Percentiles rank a stretch among this genome's conserved stretches.
Evolutionary conservation across 2,113 vertebrate species (phyloP).

Genomic region (Leptobrachium ailaonicum): DNA sequence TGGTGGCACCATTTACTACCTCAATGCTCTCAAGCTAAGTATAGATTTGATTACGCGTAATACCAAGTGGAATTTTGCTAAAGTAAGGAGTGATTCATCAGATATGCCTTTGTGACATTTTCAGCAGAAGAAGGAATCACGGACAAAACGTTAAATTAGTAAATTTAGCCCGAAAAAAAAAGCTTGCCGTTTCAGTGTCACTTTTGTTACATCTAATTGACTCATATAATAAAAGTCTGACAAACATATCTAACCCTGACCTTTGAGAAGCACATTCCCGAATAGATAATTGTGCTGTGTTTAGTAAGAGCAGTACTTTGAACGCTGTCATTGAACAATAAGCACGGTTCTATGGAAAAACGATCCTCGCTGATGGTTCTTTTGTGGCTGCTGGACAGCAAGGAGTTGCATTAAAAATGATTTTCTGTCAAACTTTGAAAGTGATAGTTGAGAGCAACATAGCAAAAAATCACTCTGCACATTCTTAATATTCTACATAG

Average conservation of each 20-base stretch:
- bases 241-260: constrained; percentile 59
- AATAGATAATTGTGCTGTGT: constrained; percentile 56
- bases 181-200: constrained; percentile 29
- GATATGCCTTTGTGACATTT: too few species aligned
- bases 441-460: constrained; percentile 63
- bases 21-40: too few species aligned
- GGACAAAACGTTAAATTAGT: background rate
- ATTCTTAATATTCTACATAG: constrained; percentile 55
- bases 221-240: constrained; percentile 61
- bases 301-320: constrained; percentile 58
- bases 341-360: constrained; percentile 58
- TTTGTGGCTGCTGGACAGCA: constrained; percentile 65
- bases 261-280: constrained; percentile 55
- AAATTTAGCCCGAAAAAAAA: background rate
- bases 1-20: too few species aligned
- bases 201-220: constrained; percentile 43
- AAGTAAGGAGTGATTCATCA: too few species aligned
- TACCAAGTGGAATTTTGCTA: too few species aligned
- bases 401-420: constrained; percentile 63
- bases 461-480: constrained; percentile 63
- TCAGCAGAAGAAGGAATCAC: too few species aligned
- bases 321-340: constrained; percentile 53
- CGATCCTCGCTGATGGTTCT: constrained; percentile 56
- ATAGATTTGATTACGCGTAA: too few species aligned
- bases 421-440: constrained; percentile 71